phyloP scores from a whole-genome alignment of 2,888 invertebrate genomes.

The Synanthedon formicaeformis region DNA sequence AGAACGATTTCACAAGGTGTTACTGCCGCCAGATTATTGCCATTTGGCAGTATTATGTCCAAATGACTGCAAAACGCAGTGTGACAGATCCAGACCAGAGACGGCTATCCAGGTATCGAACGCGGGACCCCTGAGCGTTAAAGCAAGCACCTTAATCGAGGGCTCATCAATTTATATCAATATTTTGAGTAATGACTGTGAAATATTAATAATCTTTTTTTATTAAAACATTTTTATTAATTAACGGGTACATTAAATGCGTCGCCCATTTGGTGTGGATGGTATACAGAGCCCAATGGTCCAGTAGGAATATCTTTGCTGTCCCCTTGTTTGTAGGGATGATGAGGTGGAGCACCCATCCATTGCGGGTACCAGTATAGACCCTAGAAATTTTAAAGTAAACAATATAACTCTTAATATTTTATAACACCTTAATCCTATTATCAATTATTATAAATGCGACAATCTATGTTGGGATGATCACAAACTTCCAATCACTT shows the following conservation, averaged over 20 bases:
- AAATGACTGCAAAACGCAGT: no score
- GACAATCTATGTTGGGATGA: neutral
- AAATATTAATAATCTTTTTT: neutral
- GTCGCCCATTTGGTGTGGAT: conserved; percentile 31
- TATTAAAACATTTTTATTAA: neutral
- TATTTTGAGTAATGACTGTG: neutral
- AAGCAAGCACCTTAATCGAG: no score
- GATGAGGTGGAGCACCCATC: conserved; percentile 57
- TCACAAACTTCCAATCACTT: no score
- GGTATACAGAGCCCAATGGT: conserved; percentile 15
- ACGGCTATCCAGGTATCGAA: no score
- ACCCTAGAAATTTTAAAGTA: conserved; percentile 25
- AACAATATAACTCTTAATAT: neutral
- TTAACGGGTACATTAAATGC: neutral
- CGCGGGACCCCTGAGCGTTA: no score
- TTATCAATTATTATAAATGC: neutral
- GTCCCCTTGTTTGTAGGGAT: conserved; percentile 42
- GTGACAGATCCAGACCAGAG: no score
- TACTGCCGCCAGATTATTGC: no score
- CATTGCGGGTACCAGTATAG: conserved; percentile 64
- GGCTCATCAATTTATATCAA: no score
- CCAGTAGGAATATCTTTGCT: conserved; percentile 15
- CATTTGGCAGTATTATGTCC: no score
- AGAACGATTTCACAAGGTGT: no score
- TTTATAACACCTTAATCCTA: neutral